phyloP scores from a whole-genome alignment of 2,888 invertebrate species.

The Odontomyia ornata region DNA sequence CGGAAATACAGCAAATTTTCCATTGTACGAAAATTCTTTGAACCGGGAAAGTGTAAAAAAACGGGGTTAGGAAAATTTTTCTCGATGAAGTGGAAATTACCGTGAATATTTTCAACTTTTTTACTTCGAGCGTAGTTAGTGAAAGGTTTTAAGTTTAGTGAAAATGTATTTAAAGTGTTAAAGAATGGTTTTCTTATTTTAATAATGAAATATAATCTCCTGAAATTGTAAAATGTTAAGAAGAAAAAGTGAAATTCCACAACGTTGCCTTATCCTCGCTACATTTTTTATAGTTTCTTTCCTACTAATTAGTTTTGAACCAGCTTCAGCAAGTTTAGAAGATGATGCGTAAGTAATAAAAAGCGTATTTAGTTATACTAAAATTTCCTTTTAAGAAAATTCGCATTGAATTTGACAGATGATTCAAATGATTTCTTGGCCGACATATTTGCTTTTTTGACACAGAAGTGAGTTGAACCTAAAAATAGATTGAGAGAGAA shows the following conservation, averaged over 20 bases:
- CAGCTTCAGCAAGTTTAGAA: constrained; percentile 22
- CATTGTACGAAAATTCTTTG: background rate
- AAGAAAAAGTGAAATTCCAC: constrained; percentile 10
- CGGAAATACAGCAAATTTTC: background rate
- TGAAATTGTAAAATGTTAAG: constrained; percentile 7
- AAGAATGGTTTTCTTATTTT: background rate
- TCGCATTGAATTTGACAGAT: constrained; percentile 20
- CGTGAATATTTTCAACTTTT: too few species aligned
- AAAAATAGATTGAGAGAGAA: constrained; percentile 31
- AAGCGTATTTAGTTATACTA: background rate
- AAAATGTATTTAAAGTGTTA: constrained; percentile 8
- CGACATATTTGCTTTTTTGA: constrained; percentile 44
- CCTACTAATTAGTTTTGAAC: background rate
- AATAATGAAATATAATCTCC: too few species aligned
- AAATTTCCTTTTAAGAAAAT: background rate
- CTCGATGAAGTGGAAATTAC: too few species aligned
- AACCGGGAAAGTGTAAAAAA: background rate
- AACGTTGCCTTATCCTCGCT: constrained; percentile 35
- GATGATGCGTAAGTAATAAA: constrained; percentile 45
- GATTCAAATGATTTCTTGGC: background rate
- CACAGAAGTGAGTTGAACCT: background rate
- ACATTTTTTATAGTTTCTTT: background rate
- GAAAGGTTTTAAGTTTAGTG: background rate
- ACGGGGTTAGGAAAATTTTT: constrained; percentile 35
- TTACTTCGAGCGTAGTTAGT: background rate